Percentiles rank a stretch among this genome's conserved stretches.
Conservation (phyloP, 1,140 invertebrate species). For the Carposina sasakii region DNA sequence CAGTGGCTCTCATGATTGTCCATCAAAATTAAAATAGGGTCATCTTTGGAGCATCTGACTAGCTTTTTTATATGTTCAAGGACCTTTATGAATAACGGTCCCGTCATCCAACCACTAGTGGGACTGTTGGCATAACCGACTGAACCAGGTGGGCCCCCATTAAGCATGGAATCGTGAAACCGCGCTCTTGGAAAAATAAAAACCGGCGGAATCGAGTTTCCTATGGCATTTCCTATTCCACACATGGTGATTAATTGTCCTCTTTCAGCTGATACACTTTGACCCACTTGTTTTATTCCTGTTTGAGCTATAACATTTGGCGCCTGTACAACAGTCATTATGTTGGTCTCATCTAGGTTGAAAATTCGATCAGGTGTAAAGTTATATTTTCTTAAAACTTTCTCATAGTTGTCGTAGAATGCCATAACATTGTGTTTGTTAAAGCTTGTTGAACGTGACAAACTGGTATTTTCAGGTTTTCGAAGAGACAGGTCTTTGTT, state of each 20-base stretch:
- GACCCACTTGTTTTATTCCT: conserved; percentile 50
- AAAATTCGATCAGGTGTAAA: conserved; percentile 42
- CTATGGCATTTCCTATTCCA: conserved; percentile 34
- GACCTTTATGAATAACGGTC: conserved; percentile 37
- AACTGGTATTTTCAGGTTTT: conserved; percentile 53
- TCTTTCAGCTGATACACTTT: conserved; percentile 49
- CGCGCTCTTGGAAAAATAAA: conserved; percentile 44
- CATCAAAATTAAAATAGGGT: conserved; percentile 21
- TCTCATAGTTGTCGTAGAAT: conserved; percentile 53
- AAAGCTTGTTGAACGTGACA: conserved; percentile 51
- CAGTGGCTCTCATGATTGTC: conserved; percentile 62
- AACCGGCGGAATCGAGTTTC: conserved; percentile 33
- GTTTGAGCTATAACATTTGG: conserved; percentile 50
- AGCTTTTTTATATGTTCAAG: conserved; percentile 37
- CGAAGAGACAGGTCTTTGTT: conserved; percentile 42
- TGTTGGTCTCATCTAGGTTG: conserved; percentile 61
- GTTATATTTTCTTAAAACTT: conserved; percentile 33
- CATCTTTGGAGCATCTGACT: conserved; percentile 20
- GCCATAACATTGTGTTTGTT: conserved; percentile 46
- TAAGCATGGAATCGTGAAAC: conserved; percentile 36
- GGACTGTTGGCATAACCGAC: conserved; percentile 33
- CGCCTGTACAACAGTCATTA: conserved; percentile 60
- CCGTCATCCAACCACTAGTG: conserved; percentile 47
- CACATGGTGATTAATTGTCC: conserved; percentile 44
- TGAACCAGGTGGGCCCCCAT: conserved; percentile 26